phyloP scores from a whole-genome alignment of 2,797 vertebrate species.

The Parotocinclus haroldoi region DNA sequence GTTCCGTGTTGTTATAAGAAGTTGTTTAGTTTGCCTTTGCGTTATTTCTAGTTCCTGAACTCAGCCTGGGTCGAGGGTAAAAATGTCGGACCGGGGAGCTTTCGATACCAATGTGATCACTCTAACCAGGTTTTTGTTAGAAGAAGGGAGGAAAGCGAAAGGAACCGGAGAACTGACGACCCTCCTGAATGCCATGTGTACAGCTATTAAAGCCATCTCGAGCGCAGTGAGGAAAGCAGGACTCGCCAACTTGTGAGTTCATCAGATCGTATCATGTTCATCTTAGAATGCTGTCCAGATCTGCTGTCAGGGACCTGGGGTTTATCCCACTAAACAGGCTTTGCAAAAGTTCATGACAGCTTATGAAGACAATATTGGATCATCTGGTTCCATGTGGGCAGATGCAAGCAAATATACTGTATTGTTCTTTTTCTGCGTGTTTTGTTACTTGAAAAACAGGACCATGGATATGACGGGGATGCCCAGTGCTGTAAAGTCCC shows the following conservation, averaged over 20 bases:
- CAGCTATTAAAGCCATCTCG: conserved; percentile 90
- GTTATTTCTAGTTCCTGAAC: not conserved
- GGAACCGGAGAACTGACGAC: conserved; percentile 89
- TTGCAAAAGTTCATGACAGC: too few species aligned
- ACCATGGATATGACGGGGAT: too few species aligned
- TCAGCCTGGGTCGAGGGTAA: conserved; percentile 12
- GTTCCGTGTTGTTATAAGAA: conserved; percentile 9
- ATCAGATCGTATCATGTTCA: too few species aligned
- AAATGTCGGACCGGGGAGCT: conserved; percentile 80
- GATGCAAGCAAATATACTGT: too few species aligned
- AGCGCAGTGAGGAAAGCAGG: conserved; percentile 91
- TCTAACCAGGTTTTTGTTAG: conserved; percentile 89
- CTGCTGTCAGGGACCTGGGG: too few species aligned
- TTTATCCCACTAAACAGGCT: too few species aligned
- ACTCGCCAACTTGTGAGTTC: conserved; percentile 90
- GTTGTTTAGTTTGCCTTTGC: not conserved
- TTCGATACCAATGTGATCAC: conserved; percentile 92
- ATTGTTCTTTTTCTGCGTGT: too few species aligned
- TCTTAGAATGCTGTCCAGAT: too few species aligned
- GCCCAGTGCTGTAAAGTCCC: too few species aligned
- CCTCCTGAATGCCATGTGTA: conserved; percentile 86
- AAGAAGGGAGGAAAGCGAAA: conserved; percentile 82
- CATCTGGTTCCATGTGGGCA: too few species aligned
- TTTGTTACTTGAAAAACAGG: too few species aligned
- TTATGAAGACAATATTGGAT: too few species aligned